These are phyloP conservation scores for Diadema setosum DNA, from an alignment of 35 echinoderm and acorn worm species.

Conservation along the genomic window DNA sequence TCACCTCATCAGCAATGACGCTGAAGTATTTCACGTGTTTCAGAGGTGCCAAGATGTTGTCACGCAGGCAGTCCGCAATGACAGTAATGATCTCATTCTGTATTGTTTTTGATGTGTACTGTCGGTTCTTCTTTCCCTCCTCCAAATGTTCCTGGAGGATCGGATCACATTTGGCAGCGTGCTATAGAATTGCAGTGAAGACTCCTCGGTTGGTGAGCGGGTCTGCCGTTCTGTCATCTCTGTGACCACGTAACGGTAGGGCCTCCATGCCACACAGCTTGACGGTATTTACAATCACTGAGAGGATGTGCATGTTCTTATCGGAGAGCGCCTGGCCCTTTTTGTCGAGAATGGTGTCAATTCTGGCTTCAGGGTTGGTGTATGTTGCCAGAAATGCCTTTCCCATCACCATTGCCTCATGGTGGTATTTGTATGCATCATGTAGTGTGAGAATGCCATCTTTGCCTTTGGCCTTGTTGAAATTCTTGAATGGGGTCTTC, in stretches of 20 bases:
- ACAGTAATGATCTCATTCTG: constrained; percentile 19
- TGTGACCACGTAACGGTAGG: constrained; percentile 28
- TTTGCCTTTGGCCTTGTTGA: constrained; percentile 32
- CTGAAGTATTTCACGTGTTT: neutral
- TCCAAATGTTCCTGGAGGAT: neutral
- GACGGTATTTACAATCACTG: constrained; percentile 8
- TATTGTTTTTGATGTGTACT: constrained; percentile 41
- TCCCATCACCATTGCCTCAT: neutral
- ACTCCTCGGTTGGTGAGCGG: constrained; percentile 6
- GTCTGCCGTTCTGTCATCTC: constrained; percentile 13
- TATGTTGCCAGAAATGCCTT: constrained; percentile 14
- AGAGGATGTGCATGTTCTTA: constrained; percentile 3
- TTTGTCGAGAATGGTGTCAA: neutral
- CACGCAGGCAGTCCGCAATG: neutral
- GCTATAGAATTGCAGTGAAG: constrained; percentile 18
- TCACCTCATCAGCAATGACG: constrained; percentile 31
- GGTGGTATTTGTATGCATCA: constrained; percentile 5
- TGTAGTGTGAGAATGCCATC: neutral
- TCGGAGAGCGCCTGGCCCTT: neutral
- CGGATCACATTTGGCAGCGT: neutral
- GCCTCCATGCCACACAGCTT: neutral
- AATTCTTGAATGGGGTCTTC: constrained; percentile 18
- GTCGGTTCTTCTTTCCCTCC: neutral
- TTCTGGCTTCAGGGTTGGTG: constrained; percentile 15
- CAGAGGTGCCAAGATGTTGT: neutral